Evolutionary conservation across 2,113 vertebrate genomes (phyloP).

Genomic region (Corythornis madagascariensis): DNA sequence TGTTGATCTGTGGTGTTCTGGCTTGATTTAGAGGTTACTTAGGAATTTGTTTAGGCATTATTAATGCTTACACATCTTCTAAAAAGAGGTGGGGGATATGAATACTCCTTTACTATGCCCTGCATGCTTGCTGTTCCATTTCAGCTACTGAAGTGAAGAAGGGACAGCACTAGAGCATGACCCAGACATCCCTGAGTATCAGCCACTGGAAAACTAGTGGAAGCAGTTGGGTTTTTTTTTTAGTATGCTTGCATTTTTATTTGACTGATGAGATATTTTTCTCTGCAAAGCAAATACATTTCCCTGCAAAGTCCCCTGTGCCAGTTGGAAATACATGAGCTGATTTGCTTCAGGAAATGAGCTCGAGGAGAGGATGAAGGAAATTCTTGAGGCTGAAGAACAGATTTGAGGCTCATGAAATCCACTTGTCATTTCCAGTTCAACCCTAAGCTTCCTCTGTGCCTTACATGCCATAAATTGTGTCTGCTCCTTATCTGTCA

Average conservation of each 20-base stretch:
- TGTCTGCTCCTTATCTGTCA: conserved; percentile 26
- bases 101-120: neutral
- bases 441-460: neutral
- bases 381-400: conserved; percentile 23
- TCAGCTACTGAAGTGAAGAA: neutral
- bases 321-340: neutral
- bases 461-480: conserved; percentile 7
- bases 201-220: neutral
- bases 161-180: neutral
- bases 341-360: neutral
- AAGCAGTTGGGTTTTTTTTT: neutral
- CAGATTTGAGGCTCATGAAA: neutral
- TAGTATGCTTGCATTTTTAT: neutral
- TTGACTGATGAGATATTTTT: neutral
- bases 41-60: neutral
- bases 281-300: neutral
- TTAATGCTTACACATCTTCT: neutral
- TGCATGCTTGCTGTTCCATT: neutral
- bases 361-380: neutral
- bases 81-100: neutral
- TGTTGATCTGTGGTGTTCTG: neutral
- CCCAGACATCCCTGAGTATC: neutral
- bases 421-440: conserved; percentile 15
- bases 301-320: neutral
- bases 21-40: neutral